phyloP scores from a whole-genome alignment of 2,797 vertebrate genomes.

The Epinephelus coioides region DNA sequence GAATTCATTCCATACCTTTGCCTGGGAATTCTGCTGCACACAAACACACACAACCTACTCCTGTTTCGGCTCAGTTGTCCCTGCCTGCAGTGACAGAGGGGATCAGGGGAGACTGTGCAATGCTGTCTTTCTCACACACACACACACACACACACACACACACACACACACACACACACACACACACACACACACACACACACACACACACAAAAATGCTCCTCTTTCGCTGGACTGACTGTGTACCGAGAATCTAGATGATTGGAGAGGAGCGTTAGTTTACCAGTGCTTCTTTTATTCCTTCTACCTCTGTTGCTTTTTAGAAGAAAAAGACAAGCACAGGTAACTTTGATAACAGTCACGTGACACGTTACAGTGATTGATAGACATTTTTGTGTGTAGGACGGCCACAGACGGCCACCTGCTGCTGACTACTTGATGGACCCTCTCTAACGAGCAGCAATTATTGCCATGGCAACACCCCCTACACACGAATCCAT shows the following conservation, averaged over 20 bases:
- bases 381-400: conserved; percentile 36
- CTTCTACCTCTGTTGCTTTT: background rate
- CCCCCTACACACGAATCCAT: conserved; percentile 22
- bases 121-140: conserved; percentile 42
- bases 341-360: conserved; percentile 22
- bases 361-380: conserved; percentile 36
- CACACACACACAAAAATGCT: conserved; percentile 6
- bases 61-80: conserved; percentile 29
- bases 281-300: background rate
- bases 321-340: background rate
- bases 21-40: background rate
- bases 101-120: conserved; percentile 48
- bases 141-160: conserved; percentile 7
- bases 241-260: conserved; percentile 34
- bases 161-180: conserved; percentile 25
- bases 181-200: conserved; percentile 18
- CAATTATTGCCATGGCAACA: conserved; percentile 78
- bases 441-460: conserved; percentile 68
- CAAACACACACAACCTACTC: conserved; percentile 5
- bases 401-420: conserved; percentile 66
- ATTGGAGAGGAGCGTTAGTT: conserved; percentile 10
- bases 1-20: background rate
- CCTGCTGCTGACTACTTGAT: conserved; percentile 82
- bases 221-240: conserved; percentile 9
- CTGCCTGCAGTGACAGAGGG: conserved; percentile 39